These are phyloP conservation scores for Heterodera schachtii DNA, from an alignment of 1,140 invertebrate genomes.

Conservation along the genomic window DNA sequence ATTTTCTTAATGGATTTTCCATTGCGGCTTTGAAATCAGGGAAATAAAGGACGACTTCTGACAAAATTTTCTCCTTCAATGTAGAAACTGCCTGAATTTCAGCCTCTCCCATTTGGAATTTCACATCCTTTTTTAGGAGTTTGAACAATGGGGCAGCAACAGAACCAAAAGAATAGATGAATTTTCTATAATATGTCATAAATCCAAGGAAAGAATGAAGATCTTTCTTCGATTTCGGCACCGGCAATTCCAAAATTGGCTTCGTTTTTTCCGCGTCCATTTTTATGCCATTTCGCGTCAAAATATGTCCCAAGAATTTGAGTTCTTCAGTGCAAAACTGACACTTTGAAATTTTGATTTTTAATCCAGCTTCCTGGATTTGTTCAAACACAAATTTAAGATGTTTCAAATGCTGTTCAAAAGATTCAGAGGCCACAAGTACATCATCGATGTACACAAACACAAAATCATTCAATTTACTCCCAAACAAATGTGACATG, in stretches of 20 bases:
- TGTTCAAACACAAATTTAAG: background rate
- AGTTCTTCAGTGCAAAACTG: background rate
- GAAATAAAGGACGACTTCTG: conserved; percentile 9
- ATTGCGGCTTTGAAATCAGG: conserved; percentile 11
- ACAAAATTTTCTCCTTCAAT: no score
- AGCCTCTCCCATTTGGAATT: no score
- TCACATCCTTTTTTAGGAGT: no score
- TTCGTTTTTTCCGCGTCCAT: conserved; percentile 14
- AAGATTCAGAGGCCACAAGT: background rate
- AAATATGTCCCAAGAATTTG: background rate
- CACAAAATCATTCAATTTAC: conserved; percentile 1
- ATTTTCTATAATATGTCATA: conserved; percentile 3
- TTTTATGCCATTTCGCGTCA: conserved; percentile 12
- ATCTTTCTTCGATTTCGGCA: conserved; percentile 8
- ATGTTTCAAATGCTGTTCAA: conserved; percentile 3
- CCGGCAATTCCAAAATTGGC: conserved; percentile 11
- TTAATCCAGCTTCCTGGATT: no score
- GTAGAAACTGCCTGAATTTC: no score
- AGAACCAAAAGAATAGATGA: no score
- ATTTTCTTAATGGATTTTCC: background rate
- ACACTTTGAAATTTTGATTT: no score
- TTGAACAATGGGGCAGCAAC: no score
- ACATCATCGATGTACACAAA: conserved; percentile 23
- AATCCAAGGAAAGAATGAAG: conserved; percentile 13
- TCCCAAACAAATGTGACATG: conserved; percentile 62